phyloP scores from a whole-genome alignment of 2,113 vertebrate genomes.

The Scomber japonicus region DNA sequence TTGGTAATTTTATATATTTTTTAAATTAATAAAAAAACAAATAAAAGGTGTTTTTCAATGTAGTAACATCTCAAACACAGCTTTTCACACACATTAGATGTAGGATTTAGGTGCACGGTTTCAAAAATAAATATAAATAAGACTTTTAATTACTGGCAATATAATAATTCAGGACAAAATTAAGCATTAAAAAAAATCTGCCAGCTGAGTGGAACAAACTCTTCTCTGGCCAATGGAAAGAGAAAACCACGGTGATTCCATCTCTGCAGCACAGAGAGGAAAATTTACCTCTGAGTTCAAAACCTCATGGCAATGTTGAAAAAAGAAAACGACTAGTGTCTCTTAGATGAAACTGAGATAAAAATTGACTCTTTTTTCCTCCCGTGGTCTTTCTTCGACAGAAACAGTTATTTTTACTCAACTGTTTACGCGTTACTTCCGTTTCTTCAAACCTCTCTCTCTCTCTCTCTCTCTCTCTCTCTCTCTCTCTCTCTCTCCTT shows the following conservation, averaged over 20 bases:
- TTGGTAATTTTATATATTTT: too few species aligned
- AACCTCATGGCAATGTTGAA: constrained; percentile 42
- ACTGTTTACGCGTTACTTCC: constrained; percentile 28
- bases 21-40: too few species aligned
- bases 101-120: neutral
- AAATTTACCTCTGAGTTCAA: constrained; percentile 56
- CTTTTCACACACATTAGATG: neutral
- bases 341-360: constrained; percentile 44
- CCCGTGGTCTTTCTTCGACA: constrained; percentile 35
- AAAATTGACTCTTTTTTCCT: constrained; percentile 55
- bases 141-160: constrained; percentile 34
- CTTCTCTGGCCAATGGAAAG: constrained; percentile 69
- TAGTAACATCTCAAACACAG: neutral
- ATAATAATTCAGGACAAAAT: constrained; percentile 48
- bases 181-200: constrained; percentile 63
- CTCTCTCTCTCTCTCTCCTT: constrained; percentile 58
- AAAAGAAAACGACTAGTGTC: constrained; percentile 17
- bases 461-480: constrained; percentile 50
- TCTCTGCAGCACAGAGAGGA: constrained; percentile 48
- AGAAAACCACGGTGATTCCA: constrained; percentile 52
- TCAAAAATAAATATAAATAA: neutral
- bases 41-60: too few species aligned
- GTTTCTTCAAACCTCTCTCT: constrained; percentile 48
- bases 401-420: constrained; percentile 44
- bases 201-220: constrained; percentile 80